Base-by-base conservation (phyloP, 2,113 vertebrate species). In the Polypterus senegalus region DNA sequence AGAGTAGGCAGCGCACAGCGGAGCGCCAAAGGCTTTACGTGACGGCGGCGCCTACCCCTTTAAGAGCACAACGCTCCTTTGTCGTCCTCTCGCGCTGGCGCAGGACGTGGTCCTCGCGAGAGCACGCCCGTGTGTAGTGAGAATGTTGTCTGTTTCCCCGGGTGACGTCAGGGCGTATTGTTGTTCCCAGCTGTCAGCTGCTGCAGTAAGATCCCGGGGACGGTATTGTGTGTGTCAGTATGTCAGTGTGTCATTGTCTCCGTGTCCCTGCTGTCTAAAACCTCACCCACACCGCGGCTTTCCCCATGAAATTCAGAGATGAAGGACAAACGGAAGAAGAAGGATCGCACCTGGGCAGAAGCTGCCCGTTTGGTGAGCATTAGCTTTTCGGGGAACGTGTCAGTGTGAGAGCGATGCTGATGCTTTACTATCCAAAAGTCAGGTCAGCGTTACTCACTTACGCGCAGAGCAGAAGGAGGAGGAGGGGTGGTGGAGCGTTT, bases 301-400 rank as follows among this genome's bases (percentile, higher is more conserved):
- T 54, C 9, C 43, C 56, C 74, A 87, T 85, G 83, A 83, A 77
- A 86, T 84, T 81, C 84, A 79, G 87, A 85, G 81, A 87, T 88
- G 86, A 88, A 88, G 87, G 86, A 88, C 86, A 86, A 86, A 83
- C 87, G 86, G 83, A 87, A 85, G 85, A 88, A 88, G 80, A 87
- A 86, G 83, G 86, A 87, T 82, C 86, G 84, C 85, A 88, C 86
- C 83, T 88, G 86, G 86, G 86, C 84, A 83, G 86, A 87, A 77
- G 86, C 85, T 80, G 86, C 86, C 82, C 85, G 86, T 80, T 81
- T 88, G 86, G 86, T 87, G 86, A 78, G 86, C 86, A 10, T 61
- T 68, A 58, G 54, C 60, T 59, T 59, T 52, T n/a, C 51, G 27
- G 3, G 57, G 43, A 64, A 59, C 57, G 57, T 64, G 56, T 57